Evolutionary conservation across 2,113 vertebrate species (phyloP).

Genomic region (Clarias batrachus): DNA sequence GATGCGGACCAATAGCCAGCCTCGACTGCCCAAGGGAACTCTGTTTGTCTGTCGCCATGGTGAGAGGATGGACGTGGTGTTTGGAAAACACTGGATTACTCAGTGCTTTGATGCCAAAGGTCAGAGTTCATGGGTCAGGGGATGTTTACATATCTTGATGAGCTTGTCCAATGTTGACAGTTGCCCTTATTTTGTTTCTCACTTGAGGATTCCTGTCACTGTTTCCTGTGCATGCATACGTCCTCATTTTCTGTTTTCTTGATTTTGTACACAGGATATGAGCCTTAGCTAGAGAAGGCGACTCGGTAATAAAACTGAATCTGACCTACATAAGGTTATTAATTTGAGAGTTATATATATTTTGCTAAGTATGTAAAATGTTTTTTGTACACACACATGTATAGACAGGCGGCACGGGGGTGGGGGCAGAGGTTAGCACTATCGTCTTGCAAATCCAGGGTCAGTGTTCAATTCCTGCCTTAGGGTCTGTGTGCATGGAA

Average conservation of each 20-base stretch:
- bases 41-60: slow-evolving; percentile 96
- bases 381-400: no score
- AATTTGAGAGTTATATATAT: neutral
- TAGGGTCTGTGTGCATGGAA: no score
- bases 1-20: slow-evolving; percentile 74
- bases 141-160: neutral
- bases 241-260: neutral
- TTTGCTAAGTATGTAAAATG: no score
- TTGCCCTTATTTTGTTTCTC: neutral
- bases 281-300: neutral
- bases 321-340: neutral
- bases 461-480: no score
- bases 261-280: neutral
- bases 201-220: neutral
- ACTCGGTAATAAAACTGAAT: neutral
- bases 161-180: neutral
- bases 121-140: slow-evolving; percentile 58
- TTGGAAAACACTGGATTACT: slow-evolving; percentile 95
- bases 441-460: no score
- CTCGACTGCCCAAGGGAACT: slow-evolving; percentile 81
- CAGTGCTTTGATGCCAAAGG: slow-evolving; percentile 98
- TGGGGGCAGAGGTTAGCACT: no score
- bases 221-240: neutral
- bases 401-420: no score
- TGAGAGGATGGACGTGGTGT: slow-evolving; percentile 97